Base-by-base conservation (phyloP, 2,113 vertebrate genomes). In the Peromyscus maniculatus region DNA sequence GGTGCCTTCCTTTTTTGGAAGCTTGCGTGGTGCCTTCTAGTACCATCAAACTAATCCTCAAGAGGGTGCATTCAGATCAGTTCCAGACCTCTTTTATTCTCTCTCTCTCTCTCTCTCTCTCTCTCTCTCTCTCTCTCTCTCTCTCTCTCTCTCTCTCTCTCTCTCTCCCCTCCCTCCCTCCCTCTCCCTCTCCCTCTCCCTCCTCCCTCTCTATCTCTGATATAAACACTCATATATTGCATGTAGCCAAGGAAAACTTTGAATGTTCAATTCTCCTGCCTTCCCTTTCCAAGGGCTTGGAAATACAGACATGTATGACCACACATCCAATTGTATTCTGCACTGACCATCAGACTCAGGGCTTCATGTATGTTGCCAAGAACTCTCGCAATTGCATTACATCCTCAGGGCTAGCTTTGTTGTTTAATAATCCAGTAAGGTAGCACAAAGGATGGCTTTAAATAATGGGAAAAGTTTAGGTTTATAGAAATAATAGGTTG, bases 341-440 rank as follows among this genome's bases (percentile, higher is more conserved):
- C 17, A 9, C 12, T 52, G 64, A 24, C 17, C 9, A 88, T 88
- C 4, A 88, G 33, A 55, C 33, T 36, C 13, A 4, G 19, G 1
- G 46, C 12, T 71, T 71, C 46, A 8, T 88, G 66, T 36, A 71
- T 71, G 33, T n/a, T 16, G 12, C 12, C 21, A 55, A 71, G 46
- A 24, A n/a, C 66, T 71, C 86, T 55, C 55, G 6, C 46, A 88
- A n/a, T 52, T 52, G 12, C 21, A 36, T 55, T 26, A 55, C 6
- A 55, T 71, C 31, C 28, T 11, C 31, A 91, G 22, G n/a, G 10
- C 22, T 39, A 72, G 49, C 39, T 62, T 33, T 19, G 43, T 39
- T 97, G 66, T 97, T 95, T 80, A 95, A 96, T 52, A 75, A 33
- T 66, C 28, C 11, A 72, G 77, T 22, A 91, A 91, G 82, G 66